phyloP scores from a whole-genome alignment of 1,140 invertebrate species.

The Gryon sp. region DNA sequence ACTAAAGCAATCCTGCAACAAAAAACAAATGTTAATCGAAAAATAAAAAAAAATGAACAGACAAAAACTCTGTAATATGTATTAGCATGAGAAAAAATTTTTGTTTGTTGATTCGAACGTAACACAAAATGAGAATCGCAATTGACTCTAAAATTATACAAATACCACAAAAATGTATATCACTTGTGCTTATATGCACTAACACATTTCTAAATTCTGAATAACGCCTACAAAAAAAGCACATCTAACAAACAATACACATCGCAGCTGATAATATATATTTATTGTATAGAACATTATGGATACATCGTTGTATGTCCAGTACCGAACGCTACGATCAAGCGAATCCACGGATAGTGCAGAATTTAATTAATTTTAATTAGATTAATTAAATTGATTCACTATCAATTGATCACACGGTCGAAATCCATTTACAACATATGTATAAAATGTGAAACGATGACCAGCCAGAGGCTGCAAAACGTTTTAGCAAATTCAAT shows the following conservation, averaged over 20 bases:
- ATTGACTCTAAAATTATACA: constrained; percentile 14
- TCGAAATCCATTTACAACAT: constrained; percentile 31
- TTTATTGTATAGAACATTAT: constrained; percentile 33
- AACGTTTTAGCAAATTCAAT: too few species aligned
- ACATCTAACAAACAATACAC: constrained; percentile 1
- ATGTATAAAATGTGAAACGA: constrained; percentile 35
- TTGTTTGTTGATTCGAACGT: constrained; percentile 25
- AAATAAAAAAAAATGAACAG: constrained; percentile 1
- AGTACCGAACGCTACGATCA: not conserved
- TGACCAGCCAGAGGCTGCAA: not conserved
- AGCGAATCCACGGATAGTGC: constrained; percentile 15
- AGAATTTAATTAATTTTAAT: constrained; percentile 47
- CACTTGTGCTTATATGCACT: not conserved
- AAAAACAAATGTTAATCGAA: constrained; percentile 16
- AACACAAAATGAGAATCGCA: constrained; percentile 9
- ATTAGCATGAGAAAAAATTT: constrained; percentile 5
- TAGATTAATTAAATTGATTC: constrained; percentile 52
- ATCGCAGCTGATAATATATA: constrained; percentile 10
- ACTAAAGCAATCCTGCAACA: too few species aligned
- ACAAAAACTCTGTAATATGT: constrained; percentile 8
- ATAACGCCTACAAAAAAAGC: too few species aligned
- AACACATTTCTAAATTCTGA: too few species aligned
- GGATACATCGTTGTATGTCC: constrained; percentile 35
- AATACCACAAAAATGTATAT: constrained; percentile 19
- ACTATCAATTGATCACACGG: constrained; percentile 33